Base-by-base conservation (phyloP, 2,888 invertebrate species). In the Sussaba pulchella region DNA sequence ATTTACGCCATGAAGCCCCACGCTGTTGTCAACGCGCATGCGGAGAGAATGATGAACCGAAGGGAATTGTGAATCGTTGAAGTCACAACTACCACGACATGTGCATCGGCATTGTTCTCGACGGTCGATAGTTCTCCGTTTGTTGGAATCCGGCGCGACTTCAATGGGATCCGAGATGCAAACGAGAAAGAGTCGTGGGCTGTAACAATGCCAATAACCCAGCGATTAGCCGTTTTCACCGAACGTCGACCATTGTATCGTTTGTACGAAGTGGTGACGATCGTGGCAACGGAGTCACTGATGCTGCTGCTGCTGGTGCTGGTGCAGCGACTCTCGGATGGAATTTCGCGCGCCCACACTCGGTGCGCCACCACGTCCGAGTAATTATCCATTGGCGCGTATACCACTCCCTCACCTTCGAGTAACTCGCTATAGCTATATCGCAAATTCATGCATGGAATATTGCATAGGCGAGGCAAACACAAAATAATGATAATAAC, bases 401-500 rank as follows among this genome's bases (percentile, higher is more conserved):
- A 57, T 43, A 45, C 31, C 43, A n/a, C 31, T 70, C 43, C 19
- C 31, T 9, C 26, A 43, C 43, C 3, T 52, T 67, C 39, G 52
- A 52, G 36, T 12, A n/a, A 17, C 14, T 39, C 24, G 12, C n/a
- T 50, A 52, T 19, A 26, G 71, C 39, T 5, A 72, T 61, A 36
- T 52, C 19, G 12, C n/a, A n/a, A 52, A 21, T n/a, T n/a, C n/a
- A 39, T 39, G 24, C 63, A 41, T 21, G 19, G 14, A 36, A n/a
- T 45, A 12, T 36, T 45, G 43, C 64, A 54, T 31, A 4, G 12
- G 39, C 17, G 52, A 21, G 52, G 21, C 31, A 41, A 47, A 17
- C 54, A 61, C 39, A 45, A 71, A 74, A 31, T 31, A 36, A 75
- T n/a, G n/a, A n/a, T n/a, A n/a, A n/a, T n/a, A n/a, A n/a, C n/a